Conservation (phyloP, 2,113 vertebrate genomes). For the Hemiscyllium ocellatum region DNA sequence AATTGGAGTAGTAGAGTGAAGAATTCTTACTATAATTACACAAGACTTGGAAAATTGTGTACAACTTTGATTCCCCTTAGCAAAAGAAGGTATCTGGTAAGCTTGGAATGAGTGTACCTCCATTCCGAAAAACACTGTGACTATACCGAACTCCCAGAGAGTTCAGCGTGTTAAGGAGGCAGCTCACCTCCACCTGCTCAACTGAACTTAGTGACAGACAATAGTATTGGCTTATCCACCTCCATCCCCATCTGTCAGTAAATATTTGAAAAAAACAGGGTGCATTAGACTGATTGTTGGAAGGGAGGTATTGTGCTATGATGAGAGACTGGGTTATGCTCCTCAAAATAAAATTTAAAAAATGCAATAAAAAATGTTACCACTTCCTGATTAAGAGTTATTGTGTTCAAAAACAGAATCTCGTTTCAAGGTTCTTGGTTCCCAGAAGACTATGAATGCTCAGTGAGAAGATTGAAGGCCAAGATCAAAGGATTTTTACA, state of each 20-base stretch:
- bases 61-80: not conserved
- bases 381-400: not conserved
- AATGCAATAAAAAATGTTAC: not conserved
- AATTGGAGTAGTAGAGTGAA: not conserved
- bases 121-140: too few species aligned
- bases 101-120: too few species aligned
- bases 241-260: too few species aligned
- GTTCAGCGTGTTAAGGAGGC: too few species aligned
- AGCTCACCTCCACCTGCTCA: too few species aligned
- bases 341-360: not conserved
- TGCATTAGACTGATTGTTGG: not conserved
- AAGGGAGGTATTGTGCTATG: not conserved
- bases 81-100: not conserved
- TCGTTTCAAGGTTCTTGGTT: not conserved
- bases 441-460: not conserved
- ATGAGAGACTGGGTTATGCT: not conserved
- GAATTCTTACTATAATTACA: not conserved
- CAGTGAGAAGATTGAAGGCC: not conserved
- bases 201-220: too few species aligned
- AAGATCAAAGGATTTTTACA: not conserved
- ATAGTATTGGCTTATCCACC: too few species aligned
- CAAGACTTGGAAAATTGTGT: not conserved
- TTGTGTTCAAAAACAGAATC: not conserved
- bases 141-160: too few species aligned
- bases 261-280: too few species aligned